Conservation (phyloP, 1,140 invertebrate genomes). For the Lasioglossum albipes region DNA sequence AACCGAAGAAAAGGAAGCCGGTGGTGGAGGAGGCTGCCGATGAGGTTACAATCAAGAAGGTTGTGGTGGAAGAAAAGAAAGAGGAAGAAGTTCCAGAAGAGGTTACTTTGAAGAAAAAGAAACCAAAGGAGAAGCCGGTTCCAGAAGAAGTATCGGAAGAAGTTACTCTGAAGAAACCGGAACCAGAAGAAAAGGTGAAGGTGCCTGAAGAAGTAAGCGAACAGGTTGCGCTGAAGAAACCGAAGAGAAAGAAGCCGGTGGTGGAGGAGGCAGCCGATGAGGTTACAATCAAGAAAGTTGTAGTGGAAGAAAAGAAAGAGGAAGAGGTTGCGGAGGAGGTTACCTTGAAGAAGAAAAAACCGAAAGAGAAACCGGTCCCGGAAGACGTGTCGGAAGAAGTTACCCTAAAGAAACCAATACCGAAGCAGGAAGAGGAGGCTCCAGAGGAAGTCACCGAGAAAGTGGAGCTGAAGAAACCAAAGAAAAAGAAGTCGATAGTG, state of each 20-base stretch:
- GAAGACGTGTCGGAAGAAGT: conserved; percentile 79
- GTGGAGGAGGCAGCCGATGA: conserved; percentile 65
- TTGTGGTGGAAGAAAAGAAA: conserved; percentile 69
- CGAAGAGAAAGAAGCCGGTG: conserved; percentile 68
- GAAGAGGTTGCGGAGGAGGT: conserved; percentile 77
- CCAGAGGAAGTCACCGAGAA: conserved; percentile 56
- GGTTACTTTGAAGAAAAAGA: conserved; percentile 69
- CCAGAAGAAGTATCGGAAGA: conserved; percentile 66
- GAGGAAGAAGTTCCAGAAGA: conserved; percentile 80
- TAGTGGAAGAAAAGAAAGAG: conserved; percentile 40
- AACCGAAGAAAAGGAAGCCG: conserved; percentile 69
- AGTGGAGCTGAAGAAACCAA: conserved; percentile 60
- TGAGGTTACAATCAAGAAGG: conserved; percentile 76
- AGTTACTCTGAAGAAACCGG: conserved; percentile 74
- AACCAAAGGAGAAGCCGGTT: conserved; percentile 55
- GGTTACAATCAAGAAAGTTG: conserved; percentile 55
- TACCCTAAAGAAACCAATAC: conserved; percentile 68
- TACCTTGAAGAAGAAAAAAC: conserved; percentile 74
- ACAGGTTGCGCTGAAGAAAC: conserved; percentile 58
- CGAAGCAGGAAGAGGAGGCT: conserved; percentile 52
- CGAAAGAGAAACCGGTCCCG: conserved; percentile 77
- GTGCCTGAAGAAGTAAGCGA: conserved; percentile 54
- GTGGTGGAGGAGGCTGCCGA: conserved; percentile 64
- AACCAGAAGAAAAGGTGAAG: conserved; percentile 68
- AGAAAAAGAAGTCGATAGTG: conserved; percentile 65